A percentile compares a stretch with the other conserved stretches of the same genome.
Conservation (phyloP, 2,888 invertebrate species). For the Antheraea yamamai region DNA sequence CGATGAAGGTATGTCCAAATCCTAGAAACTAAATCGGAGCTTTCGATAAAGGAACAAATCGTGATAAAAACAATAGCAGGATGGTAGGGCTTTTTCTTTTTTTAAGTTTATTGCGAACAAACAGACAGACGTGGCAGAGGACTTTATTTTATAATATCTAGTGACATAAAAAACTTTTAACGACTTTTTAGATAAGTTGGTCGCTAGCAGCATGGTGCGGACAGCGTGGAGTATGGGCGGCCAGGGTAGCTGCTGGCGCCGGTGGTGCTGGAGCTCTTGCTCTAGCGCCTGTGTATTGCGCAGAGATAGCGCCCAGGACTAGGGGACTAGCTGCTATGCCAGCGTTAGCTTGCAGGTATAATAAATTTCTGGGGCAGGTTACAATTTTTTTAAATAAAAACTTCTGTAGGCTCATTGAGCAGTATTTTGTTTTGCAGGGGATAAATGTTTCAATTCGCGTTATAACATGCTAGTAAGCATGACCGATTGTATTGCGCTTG, state of each 20-base stretch:
- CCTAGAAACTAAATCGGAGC: too few species aligned
- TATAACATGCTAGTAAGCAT: too few species aligned
- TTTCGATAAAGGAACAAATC: too few species aligned
- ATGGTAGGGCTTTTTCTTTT: too few species aligned
- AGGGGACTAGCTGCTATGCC: slow-evolving; percentile 72
- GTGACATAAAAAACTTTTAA: neutral
- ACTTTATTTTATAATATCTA: neutral
- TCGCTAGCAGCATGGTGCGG: slow-evolving; percentile 74
- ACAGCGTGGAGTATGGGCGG: slow-evolving; percentile 69
- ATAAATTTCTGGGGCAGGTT: neutral
- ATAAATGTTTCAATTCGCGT: too few species aligned
- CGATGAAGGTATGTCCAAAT: too few species aligned
- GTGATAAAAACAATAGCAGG: too few species aligned
- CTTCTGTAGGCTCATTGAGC: too few species aligned
- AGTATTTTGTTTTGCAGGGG: too few species aligned
- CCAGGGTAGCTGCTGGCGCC: slow-evolving; percentile 70
- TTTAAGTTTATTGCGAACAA: neutral
- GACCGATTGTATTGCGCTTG: too few species aligned
- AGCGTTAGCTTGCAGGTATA: slow-evolving; percentile 68
- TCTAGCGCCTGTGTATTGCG: slow-evolving; percentile 69
- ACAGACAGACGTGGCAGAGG: neutral
- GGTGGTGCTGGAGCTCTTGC: slow-evolving; percentile 72
- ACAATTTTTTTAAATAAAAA: neutral
- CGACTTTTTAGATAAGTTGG: slow-evolving; percentile 65
- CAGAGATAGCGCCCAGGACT: slow-evolving; percentile 71